Percentiles rank a stretch among this genome's conserved stretches.
phyloP scores from a whole-genome alignment of 2,797 vertebrate species.

The Chelidonichthys spinosus region DNA sequence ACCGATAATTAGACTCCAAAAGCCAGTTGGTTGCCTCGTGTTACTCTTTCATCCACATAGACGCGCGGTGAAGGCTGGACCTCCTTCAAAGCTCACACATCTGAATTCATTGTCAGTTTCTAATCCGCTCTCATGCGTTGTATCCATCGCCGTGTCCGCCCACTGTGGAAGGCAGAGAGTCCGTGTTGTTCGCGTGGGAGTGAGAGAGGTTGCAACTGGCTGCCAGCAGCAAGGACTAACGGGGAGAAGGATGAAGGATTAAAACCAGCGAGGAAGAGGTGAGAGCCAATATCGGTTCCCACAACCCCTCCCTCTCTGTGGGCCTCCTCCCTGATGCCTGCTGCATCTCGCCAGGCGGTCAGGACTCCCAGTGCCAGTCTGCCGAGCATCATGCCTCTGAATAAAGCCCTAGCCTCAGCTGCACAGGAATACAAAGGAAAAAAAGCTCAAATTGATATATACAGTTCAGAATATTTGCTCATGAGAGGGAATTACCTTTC shows the following conservation, averaged over 20 bases:
- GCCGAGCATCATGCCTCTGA: constrained; percentile 8
- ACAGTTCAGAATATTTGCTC: background rate
- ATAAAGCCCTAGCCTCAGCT: constrained; percentile 1
- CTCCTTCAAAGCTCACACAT: background rate
- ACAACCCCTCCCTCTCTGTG: constrained; percentile 42
- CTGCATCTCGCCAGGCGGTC: constrained; percentile 8
- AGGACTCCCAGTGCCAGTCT: constrained; percentile 25
- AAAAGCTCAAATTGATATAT: background rate
- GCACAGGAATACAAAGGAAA: background rate
- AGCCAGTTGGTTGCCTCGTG: background rate
- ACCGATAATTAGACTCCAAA: background rate
- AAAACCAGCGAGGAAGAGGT: constrained; percentile 40
- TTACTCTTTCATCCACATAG: background rate
- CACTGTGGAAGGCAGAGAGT: constrained; percentile 20
- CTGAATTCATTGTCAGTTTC: background rate
- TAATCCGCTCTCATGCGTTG: constrained; percentile 4
- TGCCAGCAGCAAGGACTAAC: constrained; percentile 32
- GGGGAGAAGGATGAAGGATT: constrained; percentile 46
- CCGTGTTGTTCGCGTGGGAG: constrained; percentile 53
- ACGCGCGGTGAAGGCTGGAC: background rate
- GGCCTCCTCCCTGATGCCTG: constrained; percentile 6
- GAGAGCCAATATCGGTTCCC: constrained; percentile 45
- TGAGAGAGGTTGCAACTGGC: constrained; percentile 49
- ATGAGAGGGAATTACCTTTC: background rate
- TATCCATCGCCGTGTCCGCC: constrained; percentile 27